A percentile compares a stretch with the other conserved stretches of the same genome.
phyloP scores from a whole-genome alignment of 2,797 vertebrate species.

The Catamblyrhynchus diadema region DNA sequence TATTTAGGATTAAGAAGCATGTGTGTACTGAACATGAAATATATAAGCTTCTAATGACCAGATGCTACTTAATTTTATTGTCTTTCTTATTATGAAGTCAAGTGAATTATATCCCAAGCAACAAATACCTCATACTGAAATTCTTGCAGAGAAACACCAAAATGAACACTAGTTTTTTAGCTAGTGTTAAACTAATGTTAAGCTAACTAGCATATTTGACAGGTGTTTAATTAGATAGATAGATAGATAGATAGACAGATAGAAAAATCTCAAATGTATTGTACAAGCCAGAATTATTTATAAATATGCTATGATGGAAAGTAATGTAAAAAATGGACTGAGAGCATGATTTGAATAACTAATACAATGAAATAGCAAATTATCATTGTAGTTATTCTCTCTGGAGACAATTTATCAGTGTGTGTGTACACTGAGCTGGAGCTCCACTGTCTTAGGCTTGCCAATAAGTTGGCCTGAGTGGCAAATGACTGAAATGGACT shows the following conservation, averaged over 20 bases:
- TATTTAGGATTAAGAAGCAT: constrained; percentile 17
- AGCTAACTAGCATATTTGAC: neutral
- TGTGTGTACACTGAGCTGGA: neutral
- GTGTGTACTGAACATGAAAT: neutral
- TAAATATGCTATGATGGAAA: neutral
- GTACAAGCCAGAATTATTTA: neutral
- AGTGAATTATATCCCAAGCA: neutral
- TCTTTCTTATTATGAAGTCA: neutral
- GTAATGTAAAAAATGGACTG: neutral
- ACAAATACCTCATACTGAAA: neutral
- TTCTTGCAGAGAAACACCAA: neutral
- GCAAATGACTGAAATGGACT: neutral
- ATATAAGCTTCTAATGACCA: neutral
- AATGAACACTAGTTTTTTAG: neutral
- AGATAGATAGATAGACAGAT: accelerated
- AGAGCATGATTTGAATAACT: neutral
- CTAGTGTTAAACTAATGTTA: neutral
- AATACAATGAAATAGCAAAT: neutral
- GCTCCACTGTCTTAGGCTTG: neutral
- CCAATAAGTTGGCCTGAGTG: neutral
- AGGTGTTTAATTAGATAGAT: neutral
- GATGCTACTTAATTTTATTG: constrained; percentile 1
- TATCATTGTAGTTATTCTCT: neutral
- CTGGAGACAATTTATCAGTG: neutral
- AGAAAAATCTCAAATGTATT: neutral